These are phyloP conservation scores for Pseudococcus longispinus DNA, from an alignment of 2,888 invertebrate species.

Conservation along the genomic window DNA sequence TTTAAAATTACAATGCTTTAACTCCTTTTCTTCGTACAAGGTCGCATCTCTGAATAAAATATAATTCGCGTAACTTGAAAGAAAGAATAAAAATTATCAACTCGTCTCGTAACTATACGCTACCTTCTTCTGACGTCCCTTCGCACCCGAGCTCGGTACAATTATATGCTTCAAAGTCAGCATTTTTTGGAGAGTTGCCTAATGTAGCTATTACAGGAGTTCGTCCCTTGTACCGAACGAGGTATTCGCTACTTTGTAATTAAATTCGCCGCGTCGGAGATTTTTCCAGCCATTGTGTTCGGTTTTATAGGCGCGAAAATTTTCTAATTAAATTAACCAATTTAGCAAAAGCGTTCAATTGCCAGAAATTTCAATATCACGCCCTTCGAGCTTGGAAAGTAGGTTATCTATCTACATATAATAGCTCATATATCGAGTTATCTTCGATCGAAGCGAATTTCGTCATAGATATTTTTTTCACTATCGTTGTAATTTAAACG, in stretches of 20 bases:
- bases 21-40: not conserved
- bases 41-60: not conserved
- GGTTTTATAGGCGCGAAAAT: not conserved
- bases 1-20: slow-evolving; percentile 10
- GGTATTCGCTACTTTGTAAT: not conserved
- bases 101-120: not conserved
- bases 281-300: not conserved
- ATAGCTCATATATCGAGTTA: not conserved
- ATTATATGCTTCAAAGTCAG: not conserved
- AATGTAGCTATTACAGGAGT: not conserved
- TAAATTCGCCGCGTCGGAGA: not conserved
- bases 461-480: not conserved
- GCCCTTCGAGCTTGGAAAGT: too few relatives aligned
- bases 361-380: not conserved
- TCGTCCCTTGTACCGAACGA: not conserved
- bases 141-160: not conserved
- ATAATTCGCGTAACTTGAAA: not conserved
- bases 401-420: too few relatives aligned
- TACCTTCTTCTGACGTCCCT: not conserved
- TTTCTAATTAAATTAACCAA: not conserved
- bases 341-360: not conserved
- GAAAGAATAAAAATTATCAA: not conserved
- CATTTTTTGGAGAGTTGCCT: not conserved
- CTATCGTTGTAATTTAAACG: not conserved
- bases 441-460: not conserved